Evolutionary conservation across 2,888 invertebrate genomes (phyloP), one percentile per base, ranked within the genome.

Genomic region (Iselma pallidipennis): DNA sequence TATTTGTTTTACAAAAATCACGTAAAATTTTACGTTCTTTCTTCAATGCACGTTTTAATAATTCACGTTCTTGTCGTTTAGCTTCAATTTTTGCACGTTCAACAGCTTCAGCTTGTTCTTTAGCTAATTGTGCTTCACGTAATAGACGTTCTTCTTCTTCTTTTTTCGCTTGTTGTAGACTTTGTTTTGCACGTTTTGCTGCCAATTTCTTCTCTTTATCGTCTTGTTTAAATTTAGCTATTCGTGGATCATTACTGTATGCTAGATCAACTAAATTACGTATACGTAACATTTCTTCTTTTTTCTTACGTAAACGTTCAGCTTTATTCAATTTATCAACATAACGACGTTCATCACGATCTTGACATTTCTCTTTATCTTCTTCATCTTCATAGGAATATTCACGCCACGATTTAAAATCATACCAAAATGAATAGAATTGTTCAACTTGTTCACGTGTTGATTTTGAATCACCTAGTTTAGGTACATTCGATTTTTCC

Each of bases 381-480:
- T 99, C 98, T 82, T 98, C 98, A 79, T 99, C 99, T 70, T 97
- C 84, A 80, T 99, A 99, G 1, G 98, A 98, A 82, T 93, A 99
- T 80, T 99, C 99, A 65, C 99, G 87, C 99, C 99, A 99, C 0
- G 98, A 98, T 70, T 97, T 96, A 82, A 98, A 99, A 75, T 95
- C 91, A 81, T 94, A 98, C 99, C 99, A 99, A 81, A 98, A 99
- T 14, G 92, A 90, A 80, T 99, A 99, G 83, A 99, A 99, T 50
- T 85, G 83, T 77, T 98, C 96, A 0, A 99, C 98, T 74, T 92
- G 89, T 67, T 91, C 91, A 56, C 95, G 86, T 1, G 89, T 83
- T 56, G 93, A 89, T 61, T 91, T 85, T n/a, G 88, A 86, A 76
- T 89, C 88, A 12, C 91, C 87, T 51, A 99, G 83, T 62, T 87